phyloP scores from a whole-genome alignment of 2,113 vertebrate genomes.

The Thamnophis sirtalis region DNA sequence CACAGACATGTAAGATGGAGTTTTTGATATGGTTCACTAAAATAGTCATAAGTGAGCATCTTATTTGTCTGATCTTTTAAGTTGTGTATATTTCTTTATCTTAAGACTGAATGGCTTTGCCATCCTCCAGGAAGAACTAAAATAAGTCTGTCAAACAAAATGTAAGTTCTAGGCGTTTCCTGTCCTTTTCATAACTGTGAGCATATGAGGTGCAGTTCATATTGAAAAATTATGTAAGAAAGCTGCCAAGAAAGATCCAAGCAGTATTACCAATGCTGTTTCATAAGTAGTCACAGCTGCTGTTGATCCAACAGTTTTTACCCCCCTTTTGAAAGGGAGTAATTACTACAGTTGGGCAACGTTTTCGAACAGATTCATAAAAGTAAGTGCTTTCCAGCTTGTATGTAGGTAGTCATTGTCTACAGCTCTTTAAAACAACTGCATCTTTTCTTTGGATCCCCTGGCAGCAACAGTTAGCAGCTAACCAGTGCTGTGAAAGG shows the following conservation, averaged over 20 bases:
- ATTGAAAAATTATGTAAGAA: conserved; percentile 61
- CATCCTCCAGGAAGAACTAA: conserved; percentile 26
- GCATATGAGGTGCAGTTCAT: conserved; percentile 61
- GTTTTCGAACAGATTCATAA: neutral
- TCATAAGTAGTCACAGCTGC: conserved; percentile 68
- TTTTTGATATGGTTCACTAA: conserved; percentile 3
- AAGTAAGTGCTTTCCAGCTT: neutral
- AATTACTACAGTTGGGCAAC: neutral
- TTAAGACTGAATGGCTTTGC: neutral
- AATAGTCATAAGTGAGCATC: neutral
- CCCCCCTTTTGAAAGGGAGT: conserved; percentile 2
- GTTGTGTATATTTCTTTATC: neutral
- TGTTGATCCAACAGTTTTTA: conserved; percentile 31
- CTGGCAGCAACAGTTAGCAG: neutral
- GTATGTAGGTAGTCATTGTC: neutral
- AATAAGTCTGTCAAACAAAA: conserved; percentile 62
- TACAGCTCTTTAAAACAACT: neutral
- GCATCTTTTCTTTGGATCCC: neutral
- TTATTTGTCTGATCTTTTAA: conserved; percentile 33
- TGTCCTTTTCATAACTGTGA: conserved; percentile 57
- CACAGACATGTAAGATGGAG: neutral
- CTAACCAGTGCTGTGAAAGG: neutral
- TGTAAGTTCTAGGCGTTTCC: conserved; percentile 50
- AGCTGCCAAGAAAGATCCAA: conserved; percentile 62
- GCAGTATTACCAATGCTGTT: conserved; percentile 43